Conservation (phyloP, 1,140 invertebrate genomes). For the Polypedilum vanderplanki region DNA sequence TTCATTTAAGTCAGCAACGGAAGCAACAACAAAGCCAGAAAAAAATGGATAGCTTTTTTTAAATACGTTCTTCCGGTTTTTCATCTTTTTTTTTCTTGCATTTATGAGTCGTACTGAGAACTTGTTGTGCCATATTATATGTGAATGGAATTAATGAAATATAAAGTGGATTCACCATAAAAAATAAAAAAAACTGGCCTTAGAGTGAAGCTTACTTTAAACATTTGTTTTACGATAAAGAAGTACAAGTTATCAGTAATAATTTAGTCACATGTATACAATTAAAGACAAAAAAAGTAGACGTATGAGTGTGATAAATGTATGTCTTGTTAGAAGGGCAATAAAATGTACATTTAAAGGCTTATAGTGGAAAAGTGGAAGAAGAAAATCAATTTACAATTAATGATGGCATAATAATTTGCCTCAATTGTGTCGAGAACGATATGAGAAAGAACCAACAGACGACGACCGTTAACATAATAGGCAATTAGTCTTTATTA, state of each 20-base stretch:
- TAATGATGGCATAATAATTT: constrained; percentile 1
- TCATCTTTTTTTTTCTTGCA: constrained; percentile 5
- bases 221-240: no score
- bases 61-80: constrained; percentile 25
- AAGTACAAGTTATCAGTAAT: no score
- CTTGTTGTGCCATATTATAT: neutral
- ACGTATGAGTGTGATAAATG: neutral
- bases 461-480: constrained; percentile 14
- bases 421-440: neutral
- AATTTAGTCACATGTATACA: neutral
- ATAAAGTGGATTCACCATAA: neutral
- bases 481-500: constrained; percentile 27
- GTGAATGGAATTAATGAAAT: no score
- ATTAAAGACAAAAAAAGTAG: neutral
- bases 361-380: neutral
- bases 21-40: neutral
- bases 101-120: neutral
- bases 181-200: neutral
- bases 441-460: neutral
- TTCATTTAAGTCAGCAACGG: neutral
- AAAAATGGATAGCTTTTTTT: constrained; percentile 17
- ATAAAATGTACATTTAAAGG: neutral
- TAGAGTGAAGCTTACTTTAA: no score
- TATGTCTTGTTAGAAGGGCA: neutral
- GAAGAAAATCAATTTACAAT: constrained; percentile 9